A percentile compares a stretch with the other conserved stretches of the same genome.
Evolutionary conservation across 2,888 invertebrate genomes (phyloP).

Genomic region (Napeogenes sylphis): DNA sequence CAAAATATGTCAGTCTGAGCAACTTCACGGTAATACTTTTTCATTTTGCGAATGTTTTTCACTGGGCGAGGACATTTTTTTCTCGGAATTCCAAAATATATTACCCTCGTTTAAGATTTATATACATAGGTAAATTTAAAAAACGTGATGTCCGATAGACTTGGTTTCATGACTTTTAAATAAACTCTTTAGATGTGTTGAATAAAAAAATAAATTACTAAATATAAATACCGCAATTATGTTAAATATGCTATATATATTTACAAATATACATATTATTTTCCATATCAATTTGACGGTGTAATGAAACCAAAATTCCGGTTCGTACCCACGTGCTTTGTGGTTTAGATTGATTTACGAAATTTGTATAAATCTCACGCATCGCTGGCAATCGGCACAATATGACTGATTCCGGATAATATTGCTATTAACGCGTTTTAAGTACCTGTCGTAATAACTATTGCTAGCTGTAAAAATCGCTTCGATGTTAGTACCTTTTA

Average conservation of each 20-base stretch:
- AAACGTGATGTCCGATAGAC: neutral
- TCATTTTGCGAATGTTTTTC: conserved; percentile 33
- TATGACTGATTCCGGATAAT: conserved; percentile 31
- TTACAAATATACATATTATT: conserved; percentile 14
- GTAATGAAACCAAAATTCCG: conserved; percentile 13
- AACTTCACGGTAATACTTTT: conserved; percentile 29
- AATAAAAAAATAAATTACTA: no score
- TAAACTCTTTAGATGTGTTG: no score
- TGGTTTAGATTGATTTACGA: conserved; percentile 34
- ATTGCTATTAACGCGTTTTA: conserved; percentile 20
- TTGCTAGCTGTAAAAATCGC: no score
- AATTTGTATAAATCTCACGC: conserved; percentile 37
- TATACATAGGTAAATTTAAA: conserved; percentile 22
- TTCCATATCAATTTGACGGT: conserved; percentile 15
- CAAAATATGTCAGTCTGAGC: conserved; percentile 15
- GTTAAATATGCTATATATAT: neutral
- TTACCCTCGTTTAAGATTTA: conserved; percentile 29
- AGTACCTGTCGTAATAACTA: no score
- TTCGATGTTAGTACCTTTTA: no score
- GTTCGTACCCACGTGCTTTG: conserved; percentile 23
- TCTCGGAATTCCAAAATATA: conserved; percentile 30
- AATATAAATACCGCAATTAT: neutral
- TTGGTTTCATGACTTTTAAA: no score
- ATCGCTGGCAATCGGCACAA: conserved; percentile 26
- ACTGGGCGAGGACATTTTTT: conserved; percentile 30